Base-by-base conservation (phyloP, 2,113 vertebrate species). In the Coregonus clupeaformis region DNA sequence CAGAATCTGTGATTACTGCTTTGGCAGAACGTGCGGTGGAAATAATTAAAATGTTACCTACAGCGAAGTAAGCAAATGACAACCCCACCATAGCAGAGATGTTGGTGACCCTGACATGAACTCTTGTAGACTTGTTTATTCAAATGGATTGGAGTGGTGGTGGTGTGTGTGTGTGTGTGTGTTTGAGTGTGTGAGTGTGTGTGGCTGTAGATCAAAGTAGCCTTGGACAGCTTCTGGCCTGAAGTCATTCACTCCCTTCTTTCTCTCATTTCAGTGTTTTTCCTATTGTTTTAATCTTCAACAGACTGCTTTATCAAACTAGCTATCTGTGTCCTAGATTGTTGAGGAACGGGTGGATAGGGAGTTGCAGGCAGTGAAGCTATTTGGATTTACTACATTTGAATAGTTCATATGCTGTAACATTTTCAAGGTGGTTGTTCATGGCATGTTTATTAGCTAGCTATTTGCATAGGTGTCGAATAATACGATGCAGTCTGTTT, bases 11-110 rank as follows among this genome's bases (percentile, higher is more conserved):
- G 29, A 49, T 68, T 47, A 27, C 47, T 49, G 36, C 13, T 9
- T 72, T 69, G 30, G 22, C 11, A n/a, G 22, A 29, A n/a, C 3
- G 4, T 3, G 22, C 11, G 13, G 13, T 18, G 47, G 47, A 52
- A 52, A 47, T 78, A 27, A 57, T 74, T 79, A 77, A 71, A 75
- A 73, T 72, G 74, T 73, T 25, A 59, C 5, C 16, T 24, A 65
- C 45, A 76, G 66, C 59, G 30, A 57, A 70, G 70, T 71, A 68
- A 68, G 52, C 71, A 74, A 62, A 60, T 29, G 69, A 72, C 12
- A 3, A 5, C 13, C 4, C n/a, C 57, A 60, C 1, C 57, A n/a
- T 52, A 18, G 45, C 47, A 66, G 45, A 52, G 65, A 71, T 3
- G 57, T 55, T 59, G 49, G 24, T 14, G 76, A 77, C 75, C 11